Evolutionary conservation across 2,113 vertebrate genomes (phyloP).

Genomic region (Neopipo cinnamomea): DNA sequence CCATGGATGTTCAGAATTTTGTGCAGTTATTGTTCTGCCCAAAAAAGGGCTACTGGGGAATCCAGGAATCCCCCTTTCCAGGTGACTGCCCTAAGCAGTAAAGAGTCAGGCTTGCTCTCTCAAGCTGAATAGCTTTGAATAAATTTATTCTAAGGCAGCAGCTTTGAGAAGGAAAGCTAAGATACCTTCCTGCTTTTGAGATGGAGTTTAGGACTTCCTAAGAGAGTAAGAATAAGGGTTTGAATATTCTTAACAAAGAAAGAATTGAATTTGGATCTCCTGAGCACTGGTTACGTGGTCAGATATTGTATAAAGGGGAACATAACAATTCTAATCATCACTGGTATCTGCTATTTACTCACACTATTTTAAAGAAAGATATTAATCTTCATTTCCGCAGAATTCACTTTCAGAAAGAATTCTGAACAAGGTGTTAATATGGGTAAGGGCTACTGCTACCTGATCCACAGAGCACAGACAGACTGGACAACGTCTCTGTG

Average conservation of each 20-base stretch:
- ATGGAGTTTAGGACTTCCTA: not conserved
- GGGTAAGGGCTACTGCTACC: not conserved
- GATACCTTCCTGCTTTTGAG: not conserved
- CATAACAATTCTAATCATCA: not conserved
- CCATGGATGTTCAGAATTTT: not conserved
- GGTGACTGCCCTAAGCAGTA: not conserved
- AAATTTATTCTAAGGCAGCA: not conserved
- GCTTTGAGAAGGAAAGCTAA: not conserved
- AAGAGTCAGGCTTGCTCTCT: not conserved
- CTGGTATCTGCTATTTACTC: not conserved
- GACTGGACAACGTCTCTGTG: not conserved
- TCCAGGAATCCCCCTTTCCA: not conserved
- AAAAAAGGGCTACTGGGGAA: not conserved
- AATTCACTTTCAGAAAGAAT: not conserved
- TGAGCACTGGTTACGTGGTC: not conserved
- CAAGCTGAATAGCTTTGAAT: not conserved
- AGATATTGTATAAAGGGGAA: not conserved
- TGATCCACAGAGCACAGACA: not conserved
- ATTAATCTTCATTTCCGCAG: not conserved
- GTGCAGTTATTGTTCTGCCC: not conserved
- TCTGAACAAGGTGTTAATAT: not conserved
- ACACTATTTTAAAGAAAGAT: not conserved
- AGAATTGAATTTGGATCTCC: not conserved
- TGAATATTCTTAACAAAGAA: not conserved
- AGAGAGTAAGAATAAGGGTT: not conserved